These are phyloP conservation scores for Alectura lathami DNA, from an alignment of 2,113 vertebrate genomes.

Conservation along the genomic window DNA sequence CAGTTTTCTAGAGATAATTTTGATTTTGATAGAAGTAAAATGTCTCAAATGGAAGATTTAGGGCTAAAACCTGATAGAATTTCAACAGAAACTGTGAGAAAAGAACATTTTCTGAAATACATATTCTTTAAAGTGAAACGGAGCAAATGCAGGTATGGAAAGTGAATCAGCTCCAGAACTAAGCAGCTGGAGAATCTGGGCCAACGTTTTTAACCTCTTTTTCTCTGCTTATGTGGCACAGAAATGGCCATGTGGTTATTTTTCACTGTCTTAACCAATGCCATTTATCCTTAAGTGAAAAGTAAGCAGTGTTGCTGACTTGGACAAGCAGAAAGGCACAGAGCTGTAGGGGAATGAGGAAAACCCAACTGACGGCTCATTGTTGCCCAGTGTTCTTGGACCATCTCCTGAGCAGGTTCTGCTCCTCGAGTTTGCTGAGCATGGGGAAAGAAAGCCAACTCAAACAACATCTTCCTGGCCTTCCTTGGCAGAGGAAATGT, in stretches of 20 bases:
- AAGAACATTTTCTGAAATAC: neutral
- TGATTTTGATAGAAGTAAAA: neutral
- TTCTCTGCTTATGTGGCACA: neutral
- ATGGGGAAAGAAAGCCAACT: neutral
- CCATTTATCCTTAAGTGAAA: neutral
- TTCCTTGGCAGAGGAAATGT: neutral
- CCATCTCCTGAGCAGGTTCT: neutral
- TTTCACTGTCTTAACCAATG: neutral
- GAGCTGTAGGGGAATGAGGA: neutral
- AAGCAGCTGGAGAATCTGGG: neutral
- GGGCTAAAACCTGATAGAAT: neutral
- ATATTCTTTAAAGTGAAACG: neutral
- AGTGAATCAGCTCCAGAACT: neutral
- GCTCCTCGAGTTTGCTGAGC: neutral
- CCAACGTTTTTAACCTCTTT: neutral
- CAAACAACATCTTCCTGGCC: neutral
- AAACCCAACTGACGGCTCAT: accelerated
- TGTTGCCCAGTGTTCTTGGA: neutral
- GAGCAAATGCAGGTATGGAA: neutral
- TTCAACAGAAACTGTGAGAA: neutral
- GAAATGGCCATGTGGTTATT: neutral
- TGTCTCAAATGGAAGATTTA: neutral
- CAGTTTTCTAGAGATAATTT: neutral
- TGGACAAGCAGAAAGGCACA: neutral
- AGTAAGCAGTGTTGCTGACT: neutral